A percentile compares a stretch with the other conserved stretches of the same genome.
Evolutionary conservation across 64 coral and sea anemone species (phyloP).

Genomic region (Actinia equina): DNA sequence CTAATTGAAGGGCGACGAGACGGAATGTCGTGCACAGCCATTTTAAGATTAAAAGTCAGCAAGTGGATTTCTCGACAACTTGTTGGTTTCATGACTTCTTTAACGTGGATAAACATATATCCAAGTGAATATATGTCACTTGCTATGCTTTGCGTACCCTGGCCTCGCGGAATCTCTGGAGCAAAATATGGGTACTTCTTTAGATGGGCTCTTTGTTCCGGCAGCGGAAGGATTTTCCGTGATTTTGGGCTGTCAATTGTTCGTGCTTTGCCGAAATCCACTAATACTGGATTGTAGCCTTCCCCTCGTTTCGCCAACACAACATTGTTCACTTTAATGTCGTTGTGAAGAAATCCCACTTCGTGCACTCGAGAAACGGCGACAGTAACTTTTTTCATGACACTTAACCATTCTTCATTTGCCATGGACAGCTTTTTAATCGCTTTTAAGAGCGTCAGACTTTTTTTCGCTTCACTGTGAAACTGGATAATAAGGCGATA

Average conservation of each 20-base stretch:
- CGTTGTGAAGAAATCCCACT: neutral
- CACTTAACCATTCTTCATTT: neutral
- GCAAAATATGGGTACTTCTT: slow-evolving; percentile 49
- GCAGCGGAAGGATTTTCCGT: neutral
- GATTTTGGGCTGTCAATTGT: neutral
- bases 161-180: slow-evolving; percentile 5
- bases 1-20: no score
- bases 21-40: no score
- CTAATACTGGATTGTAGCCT: slow-evolving; percentile 25
- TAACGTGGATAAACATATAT: no score
- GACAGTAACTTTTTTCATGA: neutral
- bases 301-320: slow-evolving; percentile 25
- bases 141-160: neutral
- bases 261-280: slow-evolving; percentile 53
- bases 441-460: slow-evolving; percentile 13
- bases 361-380: neutral
- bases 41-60: no score
- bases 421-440: slow-evolving; percentile 6
- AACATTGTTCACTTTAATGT: slow-evolving; percentile 24
- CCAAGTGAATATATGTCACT: slow-evolving; percentile 20
- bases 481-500: slow-evolving; percentile 37
- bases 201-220: neutral
- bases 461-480: slow-evolving; percentile 16
- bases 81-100: no score
- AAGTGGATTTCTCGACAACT: no score